Evolutionary conservation across 37 sponge, comb jelly and placozoan genomes (phyloP), one percentile per base, ranked within the genome.

Genomic region (Bolinopsis microptera): DNA sequence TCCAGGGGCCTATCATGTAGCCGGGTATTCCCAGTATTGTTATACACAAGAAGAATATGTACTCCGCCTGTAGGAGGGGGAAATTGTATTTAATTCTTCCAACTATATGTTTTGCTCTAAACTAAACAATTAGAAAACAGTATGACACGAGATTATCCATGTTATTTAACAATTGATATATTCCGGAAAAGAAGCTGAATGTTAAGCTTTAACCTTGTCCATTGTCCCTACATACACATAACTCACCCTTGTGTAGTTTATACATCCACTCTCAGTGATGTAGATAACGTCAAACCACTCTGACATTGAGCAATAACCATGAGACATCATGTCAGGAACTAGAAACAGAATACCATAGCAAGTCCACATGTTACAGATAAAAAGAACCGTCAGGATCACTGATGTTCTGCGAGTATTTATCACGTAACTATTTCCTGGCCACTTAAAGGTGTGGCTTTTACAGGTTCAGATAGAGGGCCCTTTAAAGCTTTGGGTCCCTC

Each of bases 221-320:
- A n/a, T n/a, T n/a, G n/a, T n/a, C n/a, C n/a, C n/a, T n/a, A n/a
- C n/a, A n/a, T n/a, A n/a, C n/a, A n/a, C n/a, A n/a, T n/a, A n/a
- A n/a, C 31, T 72, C 18, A 72, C 75, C 75, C 31, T 72, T n/a
- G 75, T 72, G 18, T 72, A 72, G 26, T 72, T 72, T 5, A 72
- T 72, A 72, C 75, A 72, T 8, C 75, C 75, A 3, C 18, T 28
- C 26, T 72, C 75, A 28, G 75, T 72, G 5, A 72, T 28, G 31
- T 72, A 72, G 13, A 72, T 72, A n/a, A 72, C 75, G 31, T 72
- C 75, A 28, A 72, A 72, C 75, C 75, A 72, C 75, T 72, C 75
- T 28, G 75, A 72, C 75, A 72, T 72, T 30, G 26, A 72, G 75
- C 75, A 72, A 28, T 72, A 72, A 5, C 75, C 75, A 28, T 72